Percentiles rank a stretch among this genome's conserved stretches.
phyloP scores from a whole-genome alignment of 2,797 vertebrate genomes.

The Acanthurus tractus region DNA sequence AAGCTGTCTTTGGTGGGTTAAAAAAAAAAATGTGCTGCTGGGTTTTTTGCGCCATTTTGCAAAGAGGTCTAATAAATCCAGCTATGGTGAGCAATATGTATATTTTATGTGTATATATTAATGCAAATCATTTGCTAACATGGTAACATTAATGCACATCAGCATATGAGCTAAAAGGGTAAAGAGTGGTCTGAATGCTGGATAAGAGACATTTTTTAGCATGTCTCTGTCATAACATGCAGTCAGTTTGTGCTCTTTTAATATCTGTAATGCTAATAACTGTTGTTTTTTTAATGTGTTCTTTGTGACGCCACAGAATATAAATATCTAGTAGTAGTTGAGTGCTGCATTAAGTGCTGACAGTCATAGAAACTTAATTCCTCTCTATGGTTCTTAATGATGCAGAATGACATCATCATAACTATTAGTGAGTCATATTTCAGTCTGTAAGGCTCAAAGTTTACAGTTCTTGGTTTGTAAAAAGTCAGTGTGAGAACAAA shows the following conservation, averaged over 20 bases:
- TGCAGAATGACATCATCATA: too few relatives aligned
- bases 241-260: background rate
- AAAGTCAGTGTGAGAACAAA: too few relatives aligned
- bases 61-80: background rate
- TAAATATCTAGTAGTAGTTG: background rate
- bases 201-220: background rate
- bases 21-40: background rate
- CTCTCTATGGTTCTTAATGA: background rate
- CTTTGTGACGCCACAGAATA: background rate
- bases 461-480: background rate
- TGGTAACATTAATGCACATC: background rate
- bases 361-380: background rate
- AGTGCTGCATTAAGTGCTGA: background rate
- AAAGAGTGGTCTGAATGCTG: background rate
- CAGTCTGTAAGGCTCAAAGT: background rate
- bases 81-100: background rate
- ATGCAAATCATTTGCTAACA: background rate
- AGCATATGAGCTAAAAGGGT: background rate
- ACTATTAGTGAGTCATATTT: background rate
- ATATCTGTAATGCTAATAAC: background rate
- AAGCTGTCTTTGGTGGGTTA: background rate
- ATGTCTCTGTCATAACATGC: background rate
- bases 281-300: background rate
- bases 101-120: background rate
- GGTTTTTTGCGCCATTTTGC: background rate